A percentile compares a stretch with the other conserved stretches of the same genome.
Evolutionary conservation across 2,797 vertebrate genomes (phyloP).

Genomic region (Echeneis naucrates): DNA sequence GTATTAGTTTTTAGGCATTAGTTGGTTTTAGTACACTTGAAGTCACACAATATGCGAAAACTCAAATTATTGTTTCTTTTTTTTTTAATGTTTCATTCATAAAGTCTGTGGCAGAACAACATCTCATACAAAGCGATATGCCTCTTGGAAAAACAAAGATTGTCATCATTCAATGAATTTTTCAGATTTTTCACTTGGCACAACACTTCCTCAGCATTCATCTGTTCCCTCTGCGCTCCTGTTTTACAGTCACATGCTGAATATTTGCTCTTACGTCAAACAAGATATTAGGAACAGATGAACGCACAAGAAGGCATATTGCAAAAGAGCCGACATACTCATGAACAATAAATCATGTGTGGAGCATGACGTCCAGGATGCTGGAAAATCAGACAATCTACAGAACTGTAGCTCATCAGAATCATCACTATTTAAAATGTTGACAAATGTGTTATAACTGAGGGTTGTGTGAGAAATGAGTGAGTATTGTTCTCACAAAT

Average conservation of each 20-base stretch:
- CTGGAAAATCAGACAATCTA: not conserved
- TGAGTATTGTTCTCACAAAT: not conserved
- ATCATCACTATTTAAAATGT: not conserved
- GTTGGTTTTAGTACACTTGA: no score
- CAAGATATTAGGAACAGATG: constrained; percentile 18
- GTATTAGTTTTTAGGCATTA: no score
- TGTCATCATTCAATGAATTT: constrained; percentile 6
- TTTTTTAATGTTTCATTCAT: not conserved
- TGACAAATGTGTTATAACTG: not conserved
- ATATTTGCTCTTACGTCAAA: constrained; percentile 45
- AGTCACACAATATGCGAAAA: not conserved
- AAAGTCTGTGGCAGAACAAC: not conserved
- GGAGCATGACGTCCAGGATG: not conserved
- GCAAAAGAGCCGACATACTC: constrained; percentile 13
- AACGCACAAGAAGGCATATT: constrained; percentile 16
- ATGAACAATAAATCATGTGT: not conserved
- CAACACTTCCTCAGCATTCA: constrained; percentile 9
- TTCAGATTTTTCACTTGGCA: constrained; percentile 36
- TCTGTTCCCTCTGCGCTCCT: constrained; percentile 28
- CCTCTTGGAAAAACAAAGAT: not conserved
- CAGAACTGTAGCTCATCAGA: not conserved
- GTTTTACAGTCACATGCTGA: constrained; percentile 33
- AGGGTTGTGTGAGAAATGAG: not conserved
- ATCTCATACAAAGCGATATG: not conserved
- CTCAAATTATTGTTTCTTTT: not conserved